Percentiles rank a stretch among this genome's conserved stretches.
phyloP scores from a whole-genome alignment of 1,140 invertebrate genomes.

The Oreohelix idahoensis region DNA sequence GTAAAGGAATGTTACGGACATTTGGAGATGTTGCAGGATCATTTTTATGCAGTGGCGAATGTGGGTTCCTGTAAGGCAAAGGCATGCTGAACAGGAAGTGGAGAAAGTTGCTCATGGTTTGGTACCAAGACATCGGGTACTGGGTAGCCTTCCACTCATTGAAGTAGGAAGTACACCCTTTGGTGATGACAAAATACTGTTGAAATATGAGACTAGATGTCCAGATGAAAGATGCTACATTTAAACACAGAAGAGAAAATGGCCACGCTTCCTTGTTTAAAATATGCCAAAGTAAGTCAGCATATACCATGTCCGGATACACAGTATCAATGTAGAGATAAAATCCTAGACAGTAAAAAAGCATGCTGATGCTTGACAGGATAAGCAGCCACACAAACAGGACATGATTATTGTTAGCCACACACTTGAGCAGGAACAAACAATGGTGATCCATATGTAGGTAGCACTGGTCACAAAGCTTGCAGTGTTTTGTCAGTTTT shows the following conservation, averaged over 20 bases:
- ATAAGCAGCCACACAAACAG: conserved; percentile 63
- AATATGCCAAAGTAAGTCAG: conserved; percentile 33
- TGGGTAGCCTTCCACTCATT: conserved; percentile 4
- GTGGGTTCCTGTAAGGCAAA: conserved; percentile 19
- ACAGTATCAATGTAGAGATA: conserved; percentile 38
- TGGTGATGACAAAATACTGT: conserved; percentile 55
- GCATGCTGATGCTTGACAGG: conserved; percentile 44
- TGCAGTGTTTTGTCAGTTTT: conserved; percentile 62
- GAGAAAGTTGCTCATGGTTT: conserved; percentile 32
- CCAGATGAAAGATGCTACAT: conserved; percentile 53
- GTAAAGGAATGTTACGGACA: neutral
- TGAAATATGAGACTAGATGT: conserved; percentile 51
- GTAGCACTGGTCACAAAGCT: conserved; percentile 63
- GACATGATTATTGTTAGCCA: conserved; percentile 64
- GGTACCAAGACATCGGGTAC: conserved; percentile 3
- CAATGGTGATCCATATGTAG: conserved; percentile 70
- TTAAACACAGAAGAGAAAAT: conserved; percentile 52
- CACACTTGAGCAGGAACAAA: conserved; percentile 66
- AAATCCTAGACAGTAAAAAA: conserved; percentile 47
- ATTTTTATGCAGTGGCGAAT: neutral
- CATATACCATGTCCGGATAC: conserved; percentile 15
- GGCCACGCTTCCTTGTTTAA: conserved; percentile 52
- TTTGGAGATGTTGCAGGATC: neutral
- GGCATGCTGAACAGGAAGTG: conserved; percentile 34
- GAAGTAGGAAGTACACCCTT: conserved; percentile 57